Evolutionary conservation across 2,797 vertebrate genomes (phyloP).

Genomic region (Poeciliopsis gracilis): DNA sequence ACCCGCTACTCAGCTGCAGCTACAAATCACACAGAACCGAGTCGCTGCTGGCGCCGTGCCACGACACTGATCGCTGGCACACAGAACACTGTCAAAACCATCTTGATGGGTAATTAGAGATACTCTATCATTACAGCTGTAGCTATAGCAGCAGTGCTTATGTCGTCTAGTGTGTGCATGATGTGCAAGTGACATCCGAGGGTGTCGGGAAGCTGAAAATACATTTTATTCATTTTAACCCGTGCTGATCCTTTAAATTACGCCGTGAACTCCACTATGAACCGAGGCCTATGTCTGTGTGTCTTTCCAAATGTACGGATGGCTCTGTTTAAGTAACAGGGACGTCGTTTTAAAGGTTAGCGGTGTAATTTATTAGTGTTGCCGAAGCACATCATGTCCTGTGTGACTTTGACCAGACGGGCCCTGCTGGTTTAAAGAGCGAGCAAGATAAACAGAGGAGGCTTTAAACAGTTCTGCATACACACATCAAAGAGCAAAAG

Average conservation of each 20-base stretch:
- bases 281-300: constrained; percentile 11
- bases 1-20: constrained; percentile 65
- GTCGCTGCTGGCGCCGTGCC: constrained; percentile 57
- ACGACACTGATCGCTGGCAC: constrained; percentile 73
- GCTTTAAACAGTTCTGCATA: constrained; percentile 42
- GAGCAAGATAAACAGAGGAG: constrained; percentile 32
- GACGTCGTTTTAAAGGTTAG: constrained; percentile 57
- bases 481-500: constrained; percentile 7
- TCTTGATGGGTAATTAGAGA: constrained; percentile 77
- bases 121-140: constrained; percentile 67
- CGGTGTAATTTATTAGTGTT: constrained; percentile 49
- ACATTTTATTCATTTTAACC: constrained; percentile 38
- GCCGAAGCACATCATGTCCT: constrained; percentile 65
- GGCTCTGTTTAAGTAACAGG: constrained; percentile 47
- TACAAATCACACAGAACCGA: constrained; percentile 75
- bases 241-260: constrained; percentile 54
- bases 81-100: constrained; percentile 76
- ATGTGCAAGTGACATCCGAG: constrained; percentile 24
- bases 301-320: constrained; percentile 9
- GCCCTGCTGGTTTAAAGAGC: constrained; percentile 52
- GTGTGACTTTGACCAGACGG: constrained; percentile 71
- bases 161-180: constrained; percentile 13
- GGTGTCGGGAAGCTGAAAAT: constrained; percentile 17
- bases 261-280: constrained; percentile 29
- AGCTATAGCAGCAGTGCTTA: constrained; percentile 39